Base-by-base conservation (phyloP, 2,797 vertebrate genomes). In the Clarias platycephalus region DNA sequence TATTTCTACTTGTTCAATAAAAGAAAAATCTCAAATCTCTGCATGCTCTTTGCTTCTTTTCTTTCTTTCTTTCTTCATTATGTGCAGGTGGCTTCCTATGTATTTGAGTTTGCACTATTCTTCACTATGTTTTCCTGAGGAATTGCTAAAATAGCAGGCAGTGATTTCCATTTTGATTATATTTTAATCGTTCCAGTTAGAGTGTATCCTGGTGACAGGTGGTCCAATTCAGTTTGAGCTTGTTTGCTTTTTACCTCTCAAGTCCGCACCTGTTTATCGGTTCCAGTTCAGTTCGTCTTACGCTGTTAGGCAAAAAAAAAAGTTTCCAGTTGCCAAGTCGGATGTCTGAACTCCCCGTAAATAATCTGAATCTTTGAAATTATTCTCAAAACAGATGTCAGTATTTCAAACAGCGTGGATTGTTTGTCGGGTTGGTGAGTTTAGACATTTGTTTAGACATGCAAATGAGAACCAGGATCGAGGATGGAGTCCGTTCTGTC, bases 1-100 rank as follows among this genome's bases (percentile, higher is more conserved):
- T 71, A 3, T 81, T 87, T 58, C 71, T 79, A 62, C 67, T 66
- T 75, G 49, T 62, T 66, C 18, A 89, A 87, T 89, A 89, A 89
- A 89, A 24, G 86, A 88, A 86, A 26, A n/a, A 10, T 40, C 55
- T 16, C 0, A 72, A 84, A 66, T 55, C 75, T 86, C 26, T 74
- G 79, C 83, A 84, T 82, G 83, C 62, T 83, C 66, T 81, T 44
- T 28, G 18, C 79, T 78, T 64, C 63, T 83, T 62, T 70, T 37
- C 28, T 82, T 55, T 53, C 28, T 82, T 55, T 53, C 49, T 26
- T 49, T 66, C 15, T 16, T 40, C 15, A 26, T 81, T 60, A 49
- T 82, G 8, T 68, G 74, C 53, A 49, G 6, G 1, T 31, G 28
- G 31, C 24, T 67, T 16, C 24, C 6, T 49, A 49, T 12, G 44